Conservation (phyloP, 2,113 vertebrate genomes). For the Tupaia chinensis region DNA sequence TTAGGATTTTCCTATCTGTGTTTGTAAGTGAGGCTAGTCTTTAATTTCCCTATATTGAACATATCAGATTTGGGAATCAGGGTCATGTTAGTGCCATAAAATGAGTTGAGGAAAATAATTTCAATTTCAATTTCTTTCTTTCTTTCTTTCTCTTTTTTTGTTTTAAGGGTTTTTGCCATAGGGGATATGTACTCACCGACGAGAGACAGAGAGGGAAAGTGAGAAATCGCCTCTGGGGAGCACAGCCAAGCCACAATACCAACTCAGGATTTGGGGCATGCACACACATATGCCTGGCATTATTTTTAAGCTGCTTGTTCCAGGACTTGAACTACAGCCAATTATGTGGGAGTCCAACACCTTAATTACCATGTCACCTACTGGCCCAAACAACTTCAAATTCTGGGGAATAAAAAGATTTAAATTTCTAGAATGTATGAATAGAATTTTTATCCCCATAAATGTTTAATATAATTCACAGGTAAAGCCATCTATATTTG, state of each 20-base stretch:
- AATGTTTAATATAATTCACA: conserved; percentile 27
- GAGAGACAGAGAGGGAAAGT: too few relatives aligned
- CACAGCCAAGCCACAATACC: too few relatives aligned
- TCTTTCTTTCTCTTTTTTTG: too few relatives aligned
- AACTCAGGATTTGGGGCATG: too few relatives aligned
- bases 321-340: too few relatives aligned
- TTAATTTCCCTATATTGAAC: conserved; percentile 1
- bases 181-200: too few relatives aligned
- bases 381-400: not conserved
- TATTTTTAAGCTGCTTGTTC: too few relatives aligned
- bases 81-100: not conserved
- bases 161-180: too few relatives aligned
- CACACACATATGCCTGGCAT: too few relatives aligned
- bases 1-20: not conserved
- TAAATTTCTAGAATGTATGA: conserved; percentile 34
- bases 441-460: not conserved
- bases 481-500: not conserved
- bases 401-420: not conserved
- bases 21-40: conserved; percentile 21
- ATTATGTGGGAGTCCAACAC: too few relatives aligned
- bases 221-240: too few relatives aligned
- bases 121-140: not conserved
- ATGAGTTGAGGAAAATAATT: not conserved
- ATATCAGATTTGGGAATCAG: conserved; percentile 34
- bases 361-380: too few relatives aligned